phyloP scores from a whole-genome alignment of 2,888 invertebrate genomes.

The Apotomis turbidana region DNA sequence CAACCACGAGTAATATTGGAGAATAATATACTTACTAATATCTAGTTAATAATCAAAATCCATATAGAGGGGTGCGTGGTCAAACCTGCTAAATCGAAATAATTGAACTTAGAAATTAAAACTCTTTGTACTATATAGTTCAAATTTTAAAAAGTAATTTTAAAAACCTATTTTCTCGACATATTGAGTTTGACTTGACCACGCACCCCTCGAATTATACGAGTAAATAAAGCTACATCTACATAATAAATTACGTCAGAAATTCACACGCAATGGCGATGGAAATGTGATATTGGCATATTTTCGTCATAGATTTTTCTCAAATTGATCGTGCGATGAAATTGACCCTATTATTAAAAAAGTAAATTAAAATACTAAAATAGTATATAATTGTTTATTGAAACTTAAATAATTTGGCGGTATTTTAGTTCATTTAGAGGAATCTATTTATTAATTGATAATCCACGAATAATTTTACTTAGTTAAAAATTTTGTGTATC shows the following conservation, averaged over 20 bases:
- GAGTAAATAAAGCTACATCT: background rate
- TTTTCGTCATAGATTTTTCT: too few species aligned
- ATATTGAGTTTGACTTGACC: too few species aligned
- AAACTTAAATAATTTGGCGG: constrained; percentile 89
- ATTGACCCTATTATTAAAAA: constrained; percentile 86
- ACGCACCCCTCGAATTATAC: background rate
- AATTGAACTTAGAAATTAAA: too few species aligned
- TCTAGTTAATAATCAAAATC: constrained; percentile 1
- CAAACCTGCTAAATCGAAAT: too few species aligned
- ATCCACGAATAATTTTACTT: constrained; percentile 84
- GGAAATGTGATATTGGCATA: background rate
- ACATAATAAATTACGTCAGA: background rate
- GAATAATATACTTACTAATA: background rate
- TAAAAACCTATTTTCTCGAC: too few species aligned
- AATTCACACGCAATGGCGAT: background rate
- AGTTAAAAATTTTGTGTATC: constrained; percentile 76
- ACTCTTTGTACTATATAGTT: too few species aligned
- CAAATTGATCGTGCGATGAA: too few species aligned
- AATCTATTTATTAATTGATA: constrained; percentile 88
- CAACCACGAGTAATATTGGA: background rate
- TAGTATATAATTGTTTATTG: constrained; percentile 84
- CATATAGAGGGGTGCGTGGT: too few species aligned
- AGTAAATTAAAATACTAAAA: constrained; percentile 77
- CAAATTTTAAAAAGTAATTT: too few species aligned
- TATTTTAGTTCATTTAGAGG: constrained; percentile 88